These are phyloP conservation scores for Lanistes nyassanus DNA, from an alignment of 1,140 invertebrate genomes.

Conservation along the genomic window DNA sequence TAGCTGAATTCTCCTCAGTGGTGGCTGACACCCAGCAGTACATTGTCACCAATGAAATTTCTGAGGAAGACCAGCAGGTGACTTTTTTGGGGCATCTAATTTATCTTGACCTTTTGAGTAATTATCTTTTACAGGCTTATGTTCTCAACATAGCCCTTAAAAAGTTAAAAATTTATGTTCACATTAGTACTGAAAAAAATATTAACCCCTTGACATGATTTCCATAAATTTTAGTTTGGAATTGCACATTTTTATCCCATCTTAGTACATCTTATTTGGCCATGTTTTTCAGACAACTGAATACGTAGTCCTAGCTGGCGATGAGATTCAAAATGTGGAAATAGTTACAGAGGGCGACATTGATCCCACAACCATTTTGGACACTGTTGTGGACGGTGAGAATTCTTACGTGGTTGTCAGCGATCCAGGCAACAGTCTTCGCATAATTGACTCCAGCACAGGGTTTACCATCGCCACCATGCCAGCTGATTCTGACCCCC, in stretches of 20 bases:
- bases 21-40: conserved; percentile 65
- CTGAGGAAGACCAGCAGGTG: conserved; percentile 35
- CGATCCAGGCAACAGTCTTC: conserved; percentile 35
- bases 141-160: no score
- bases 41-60: conserved; percentile 43
- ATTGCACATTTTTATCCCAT: no score
- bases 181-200: no score
- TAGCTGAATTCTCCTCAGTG: conserved; percentile 64
- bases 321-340: conserved; percentile 49
- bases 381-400: conserved; percentile 38
- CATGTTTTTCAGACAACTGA: conserved; percentile 41
- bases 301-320: conserved; percentile 47
- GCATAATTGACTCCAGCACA: conserved; percentile 46
- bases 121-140: no score
- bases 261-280: conserved; percentile 20
- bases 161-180: no score
- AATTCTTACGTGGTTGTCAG: conserved; percentile 42
- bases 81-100: no score
- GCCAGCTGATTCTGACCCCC: conserved; percentile 25
- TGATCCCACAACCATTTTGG: conserved; percentile 37
- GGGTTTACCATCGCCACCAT: conserved; percentile 44
- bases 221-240: no score
- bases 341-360: conserved; percentile 46
- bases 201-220: no score
- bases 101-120: no score